A percentile compares a stretch with the other conserved stretches of the same genome.
Evolutionary conservation across 2,888 invertebrate species (phyloP).

Genomic region (Tetramorium bicarinatum): DNA sequence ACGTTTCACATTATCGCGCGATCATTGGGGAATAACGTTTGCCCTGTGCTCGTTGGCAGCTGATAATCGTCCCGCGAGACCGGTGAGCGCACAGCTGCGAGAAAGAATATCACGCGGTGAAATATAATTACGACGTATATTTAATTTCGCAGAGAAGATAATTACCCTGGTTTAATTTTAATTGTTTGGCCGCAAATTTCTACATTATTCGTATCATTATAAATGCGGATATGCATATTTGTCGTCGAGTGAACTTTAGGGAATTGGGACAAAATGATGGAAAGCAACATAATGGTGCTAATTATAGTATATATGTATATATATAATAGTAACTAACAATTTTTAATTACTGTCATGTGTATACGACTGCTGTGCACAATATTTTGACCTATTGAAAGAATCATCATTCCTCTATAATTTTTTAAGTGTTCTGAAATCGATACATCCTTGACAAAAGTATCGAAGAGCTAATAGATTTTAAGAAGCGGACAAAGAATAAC

Average conservation of each 20-base stretch:
- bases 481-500: not conserved
- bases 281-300: not conserved
- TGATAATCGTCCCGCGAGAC: slow-evolving; percentile 29
- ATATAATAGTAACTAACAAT: not conserved
- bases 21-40: slow-evolving; percentile 43
- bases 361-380: not conserved
- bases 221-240: not conserved
- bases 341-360: not conserved
- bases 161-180: slow-evolving; percentile 20
- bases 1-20: slow-evolving; percentile 55
- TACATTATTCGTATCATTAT: not conserved
- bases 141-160: not conserved
- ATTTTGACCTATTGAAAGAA: not conserved
- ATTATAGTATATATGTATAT: not conserved
- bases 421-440: not conserved
- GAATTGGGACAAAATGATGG: not conserved
- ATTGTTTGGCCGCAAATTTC: slow-evolving; percentile 1
- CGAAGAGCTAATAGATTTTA: not conserved
- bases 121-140: slow-evolving; percentile 20
- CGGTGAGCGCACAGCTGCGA: not conserved
- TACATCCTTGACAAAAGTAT: not conserved
- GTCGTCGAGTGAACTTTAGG: not conserved
- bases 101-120: slow-evolving; percentile 12
- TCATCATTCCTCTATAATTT: not conserved
- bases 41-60: slow-evolving; percentile 24